phyloP scores from a whole-genome alignment of 2,888 invertebrate species.

The Caenorhabditis auriculariae region DNA sequence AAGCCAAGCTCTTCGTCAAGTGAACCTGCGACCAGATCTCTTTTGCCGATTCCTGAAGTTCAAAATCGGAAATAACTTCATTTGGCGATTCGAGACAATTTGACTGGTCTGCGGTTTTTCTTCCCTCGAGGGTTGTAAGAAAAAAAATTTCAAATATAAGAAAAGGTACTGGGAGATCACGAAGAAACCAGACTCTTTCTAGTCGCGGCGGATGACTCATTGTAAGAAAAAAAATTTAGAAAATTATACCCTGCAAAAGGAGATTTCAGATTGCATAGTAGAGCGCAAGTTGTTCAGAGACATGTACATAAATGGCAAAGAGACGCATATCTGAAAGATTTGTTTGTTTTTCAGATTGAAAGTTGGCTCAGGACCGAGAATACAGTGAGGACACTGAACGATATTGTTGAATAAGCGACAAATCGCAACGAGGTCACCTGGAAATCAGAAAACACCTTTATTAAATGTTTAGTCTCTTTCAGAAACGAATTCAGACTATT shows the following conservation, averaged over 20 bases:
- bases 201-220: too few relatives aligned
- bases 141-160: too few relatives aligned
- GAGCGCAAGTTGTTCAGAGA: constrained; percentile 11
- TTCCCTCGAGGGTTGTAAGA: neutral
- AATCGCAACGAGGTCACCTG: constrained; percentile 24
- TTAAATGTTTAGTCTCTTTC: too few relatives aligned
- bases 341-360: neutral
- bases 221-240: too few relatives aligned
- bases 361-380: constrained; percentile 9
- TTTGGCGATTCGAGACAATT: neutral
- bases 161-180: too few relatives aligned
- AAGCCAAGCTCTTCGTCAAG: constrained; percentile 13
- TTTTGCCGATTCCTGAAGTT: constrained; percentile 16
- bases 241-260: constrained; percentile 15
- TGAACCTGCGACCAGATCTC: constrained; percentile 25
- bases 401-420: constrained; percentile 23
- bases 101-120: neutral
- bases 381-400: constrained; percentile 22
- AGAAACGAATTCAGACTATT: too few relatives aligned
- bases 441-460: too few relatives aligned
- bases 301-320: constrained; percentile 20
- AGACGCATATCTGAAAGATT: constrained; percentile 15
- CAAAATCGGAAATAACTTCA: neutral
- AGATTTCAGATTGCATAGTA: constrained; percentile 16
- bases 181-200: too few relatives aligned